Conservation (phyloP, 2,888 invertebrate species). For the Fragum whitleyi region DNA sequence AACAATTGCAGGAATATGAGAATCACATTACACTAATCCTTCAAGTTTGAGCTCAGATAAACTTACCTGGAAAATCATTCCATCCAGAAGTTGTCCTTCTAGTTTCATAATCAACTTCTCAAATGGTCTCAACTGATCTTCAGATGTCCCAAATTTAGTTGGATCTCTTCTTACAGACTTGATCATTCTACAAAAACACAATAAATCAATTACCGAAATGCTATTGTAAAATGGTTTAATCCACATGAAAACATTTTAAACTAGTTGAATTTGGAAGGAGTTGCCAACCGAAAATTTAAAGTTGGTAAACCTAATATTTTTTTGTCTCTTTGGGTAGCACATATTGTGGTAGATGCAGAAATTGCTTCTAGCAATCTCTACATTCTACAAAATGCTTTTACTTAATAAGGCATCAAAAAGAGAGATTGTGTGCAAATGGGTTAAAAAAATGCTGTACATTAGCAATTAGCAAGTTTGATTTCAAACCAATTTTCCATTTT, state of each 20-base stretch:
- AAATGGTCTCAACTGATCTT: conserved; percentile 89
- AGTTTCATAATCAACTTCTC: conserved; percentile 90
- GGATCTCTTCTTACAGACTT: conserved; percentile 89
- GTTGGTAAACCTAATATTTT: too few relatives aligned
- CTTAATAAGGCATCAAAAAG: neutral
- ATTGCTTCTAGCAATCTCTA: conserved; percentile 1
- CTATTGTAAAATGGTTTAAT: neutral
- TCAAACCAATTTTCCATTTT: too few relatives aligned
- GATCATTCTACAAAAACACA: conserved; percentile 86
- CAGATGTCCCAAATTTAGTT: conserved; percentile 87
- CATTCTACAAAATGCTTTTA: neutral
- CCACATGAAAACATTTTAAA: neutral
- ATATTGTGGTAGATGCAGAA: neutral
- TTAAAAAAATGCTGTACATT: too few relatives aligned
- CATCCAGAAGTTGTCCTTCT: conserved; percentile 89
- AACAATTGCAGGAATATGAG: too few relatives aligned
- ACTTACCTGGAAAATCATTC: conserved; percentile 90
- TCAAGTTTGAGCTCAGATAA: too few relatives aligned
- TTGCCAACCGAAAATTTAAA: too few relatives aligned
- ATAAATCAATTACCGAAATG: neutral
- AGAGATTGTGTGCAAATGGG: too few relatives aligned
- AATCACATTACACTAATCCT: too few relatives aligned
- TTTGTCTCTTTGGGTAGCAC: too few relatives aligned
- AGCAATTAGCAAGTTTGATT: too few relatives aligned
- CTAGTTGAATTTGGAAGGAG: too few relatives aligned